Evolutionary conservation across 2,888 invertebrate genomes (phyloP), one percentile per base, ranked within the genome.

Genomic region (Masnerella sp.): DNA sequence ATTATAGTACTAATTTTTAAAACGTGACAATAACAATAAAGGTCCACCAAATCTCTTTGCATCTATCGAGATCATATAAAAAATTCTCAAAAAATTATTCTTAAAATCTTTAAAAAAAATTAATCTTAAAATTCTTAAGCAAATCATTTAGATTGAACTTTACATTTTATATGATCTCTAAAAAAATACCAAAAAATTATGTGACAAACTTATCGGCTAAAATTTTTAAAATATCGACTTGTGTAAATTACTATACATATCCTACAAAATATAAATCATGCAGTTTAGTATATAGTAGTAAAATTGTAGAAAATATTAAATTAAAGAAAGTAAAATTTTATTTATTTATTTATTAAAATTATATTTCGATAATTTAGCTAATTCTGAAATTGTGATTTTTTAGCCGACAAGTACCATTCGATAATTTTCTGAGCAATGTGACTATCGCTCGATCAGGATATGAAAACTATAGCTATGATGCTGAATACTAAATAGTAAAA

Each of bases 101-200:
- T n/a, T n/a, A n/a, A n/a, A n/a, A n/a, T n/a, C n/a, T n/a, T n/a
- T n/a, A n/a, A n/a, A n/a, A n/a, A n/a, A n/a, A n/a, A n/a, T n/a
- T n/a, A n/a, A n/a, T n/a, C n/a, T n/a, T n/a, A n/a, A n/a, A n/a
- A n/a, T n/a, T n/a, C n/a, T n/a, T n/a, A n/a, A n/a, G n/a, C n/a
- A n/a, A n/a, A n/a, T n/a, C n/a, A n/a, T n/a, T n/a, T n/a, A n/a
- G n/a, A n/a, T n/a, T n/a, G n/a, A n/a, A n/a, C n/a, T n/a, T n/a
- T n/a, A n/a, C n/a, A n/a, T 47, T 61, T 47, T 61, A 49, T 61
- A 40, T 61, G 38, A 61, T 49, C 61, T 61, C 49, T 34, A 61
- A 7, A 15, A 18, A 14, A 22, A 22, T 5, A 22, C 3, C 4
- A 22, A 3, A 22, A 22, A 5, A 22, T 22, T 22, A 7, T 7